These are phyloP conservation scores for Masticophis lateralis DNA, from an alignment of 2,797 vertebrate genomes.

Conservation along the genomic window DNA sequence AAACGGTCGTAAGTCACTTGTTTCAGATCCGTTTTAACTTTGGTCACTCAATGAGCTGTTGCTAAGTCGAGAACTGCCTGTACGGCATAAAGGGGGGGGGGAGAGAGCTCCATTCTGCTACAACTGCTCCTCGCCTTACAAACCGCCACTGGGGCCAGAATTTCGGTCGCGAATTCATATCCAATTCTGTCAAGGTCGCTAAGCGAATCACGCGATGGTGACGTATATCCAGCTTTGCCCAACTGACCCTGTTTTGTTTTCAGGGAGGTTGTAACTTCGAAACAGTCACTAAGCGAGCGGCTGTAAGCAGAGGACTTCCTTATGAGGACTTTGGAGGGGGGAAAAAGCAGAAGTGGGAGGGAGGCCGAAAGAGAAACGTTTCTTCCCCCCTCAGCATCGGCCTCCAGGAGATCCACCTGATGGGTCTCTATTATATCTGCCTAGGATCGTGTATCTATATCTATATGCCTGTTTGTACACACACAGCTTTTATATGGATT, in stretches of 20 bases:
- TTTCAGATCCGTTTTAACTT: too few species aligned
- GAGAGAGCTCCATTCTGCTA: too few species aligned
- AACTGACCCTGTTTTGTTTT: neutral
- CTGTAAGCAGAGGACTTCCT: neutral
- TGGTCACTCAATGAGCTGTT: too few species aligned
- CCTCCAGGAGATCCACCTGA: neutral
- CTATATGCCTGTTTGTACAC: neutral
- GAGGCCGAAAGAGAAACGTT: too few species aligned
- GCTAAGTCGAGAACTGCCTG: neutral
- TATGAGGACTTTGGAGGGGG: too few species aligned
- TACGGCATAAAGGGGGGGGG: too few species aligned
- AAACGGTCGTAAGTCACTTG: too few species aligned
- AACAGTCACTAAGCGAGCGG: neutral
- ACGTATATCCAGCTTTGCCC: neutral
- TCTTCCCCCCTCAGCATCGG: neutral
- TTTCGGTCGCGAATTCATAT: neutral
- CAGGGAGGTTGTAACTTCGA: neutral
- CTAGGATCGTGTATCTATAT: too few species aligned
- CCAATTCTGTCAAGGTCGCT: rapidly evolving
- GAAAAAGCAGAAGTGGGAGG: too few species aligned
- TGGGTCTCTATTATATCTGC: neutral
- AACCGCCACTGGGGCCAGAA: too few species aligned
- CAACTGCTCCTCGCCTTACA: too few species aligned
- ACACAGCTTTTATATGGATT: neutral
- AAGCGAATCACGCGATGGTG: neutral